Percentiles rank a stretch among this genome's conserved stretches.
phyloP scores from a whole-genome alignment of 2,113 vertebrate genomes.

The Podarcis raffonei region DNA sequence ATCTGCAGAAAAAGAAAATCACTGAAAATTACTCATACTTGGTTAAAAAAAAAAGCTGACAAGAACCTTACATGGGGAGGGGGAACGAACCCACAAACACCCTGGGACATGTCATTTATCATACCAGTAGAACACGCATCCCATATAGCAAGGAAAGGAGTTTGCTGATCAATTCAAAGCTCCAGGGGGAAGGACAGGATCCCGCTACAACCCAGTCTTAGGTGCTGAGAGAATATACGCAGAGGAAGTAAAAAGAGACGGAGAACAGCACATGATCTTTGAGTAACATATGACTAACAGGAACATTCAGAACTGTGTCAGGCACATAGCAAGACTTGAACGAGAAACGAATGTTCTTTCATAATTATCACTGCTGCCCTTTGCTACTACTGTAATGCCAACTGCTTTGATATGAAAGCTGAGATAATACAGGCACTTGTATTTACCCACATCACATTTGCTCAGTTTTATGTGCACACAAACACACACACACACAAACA shows the following conservation, averaged over 20 bases:
- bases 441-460: not conserved
- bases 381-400: not conserved
- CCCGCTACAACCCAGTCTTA: no score
- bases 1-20: slow-evolving; percentile 52
- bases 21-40: slow-evolving; percentile 57
- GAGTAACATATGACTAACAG: not conserved
- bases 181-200: not conserved
- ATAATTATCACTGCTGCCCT: not conserved
- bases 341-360: not conserved
- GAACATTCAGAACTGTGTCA: not conserved
- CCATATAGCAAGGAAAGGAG: slow-evolving; percentile 42
- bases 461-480: no score
- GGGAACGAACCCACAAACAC: slow-evolving; percentile 35
- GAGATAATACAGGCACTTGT: not conserved
- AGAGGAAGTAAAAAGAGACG: not conserved
- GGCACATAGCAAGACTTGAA: not conserved
- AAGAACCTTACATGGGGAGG: slow-evolving; percentile 50
- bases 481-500: no score
- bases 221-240: not conserved
- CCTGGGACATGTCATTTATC: slow-evolving; percentile 57
- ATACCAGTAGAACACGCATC: not conserved
- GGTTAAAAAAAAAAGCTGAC: slow-evolving; percentile 47
- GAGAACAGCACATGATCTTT: not conserved
- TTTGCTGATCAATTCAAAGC: slow-evolving; percentile 49
- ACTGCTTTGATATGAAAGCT: not conserved